These are phyloP conservation scores for Arion vulgaris DNA, from an alignment of 1,140 invertebrate genomes.

Conservation along the genomic window DNA sequence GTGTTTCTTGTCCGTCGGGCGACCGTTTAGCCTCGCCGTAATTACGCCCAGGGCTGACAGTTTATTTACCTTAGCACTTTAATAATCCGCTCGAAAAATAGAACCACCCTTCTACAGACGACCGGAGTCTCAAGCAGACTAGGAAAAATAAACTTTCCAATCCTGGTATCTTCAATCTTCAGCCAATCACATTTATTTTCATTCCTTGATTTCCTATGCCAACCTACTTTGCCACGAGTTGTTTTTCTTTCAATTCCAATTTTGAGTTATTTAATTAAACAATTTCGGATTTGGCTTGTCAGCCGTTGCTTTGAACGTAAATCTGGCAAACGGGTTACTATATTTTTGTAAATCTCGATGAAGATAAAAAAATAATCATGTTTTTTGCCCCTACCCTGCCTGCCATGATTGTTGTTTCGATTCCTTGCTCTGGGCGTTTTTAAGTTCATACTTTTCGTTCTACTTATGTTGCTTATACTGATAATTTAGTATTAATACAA, in stretches of 20 bases:
- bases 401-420: too few species aligned
- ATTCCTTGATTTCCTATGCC: slow-evolving; percentile 1
- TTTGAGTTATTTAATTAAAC: slow-evolving; percentile 7
- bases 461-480: too few species aligned
- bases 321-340: background rate
- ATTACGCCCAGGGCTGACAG: slow-evolving; percentile 28
- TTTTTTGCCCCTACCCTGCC: too few species aligned
- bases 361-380: background rate
- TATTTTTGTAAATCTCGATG: background rate
- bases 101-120: slow-evolving; percentile 7
- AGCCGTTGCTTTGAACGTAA: background rate
- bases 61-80: slow-evolving; percentile 34
- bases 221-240: background rate
- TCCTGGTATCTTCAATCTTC: background rate
- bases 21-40: slow-evolving; percentile 12
- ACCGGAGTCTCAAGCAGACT: background rate
- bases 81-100: slow-evolving; percentile 20
- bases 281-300: background rate
- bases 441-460: too few species aligned
- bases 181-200: slow-evolving; percentile 18
- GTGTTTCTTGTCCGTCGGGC: slow-evolving; percentile 27
- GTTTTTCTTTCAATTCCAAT: slow-evolving; percentile 2
- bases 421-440: too few species aligned
- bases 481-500: too few species aligned
- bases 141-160: slow-evolving; percentile 10